These are phyloP conservation scores for Muscicapa comitata DNA, from an alignment of 2,797 vertebrate genomes.

Conservation along the genomic window DNA sequence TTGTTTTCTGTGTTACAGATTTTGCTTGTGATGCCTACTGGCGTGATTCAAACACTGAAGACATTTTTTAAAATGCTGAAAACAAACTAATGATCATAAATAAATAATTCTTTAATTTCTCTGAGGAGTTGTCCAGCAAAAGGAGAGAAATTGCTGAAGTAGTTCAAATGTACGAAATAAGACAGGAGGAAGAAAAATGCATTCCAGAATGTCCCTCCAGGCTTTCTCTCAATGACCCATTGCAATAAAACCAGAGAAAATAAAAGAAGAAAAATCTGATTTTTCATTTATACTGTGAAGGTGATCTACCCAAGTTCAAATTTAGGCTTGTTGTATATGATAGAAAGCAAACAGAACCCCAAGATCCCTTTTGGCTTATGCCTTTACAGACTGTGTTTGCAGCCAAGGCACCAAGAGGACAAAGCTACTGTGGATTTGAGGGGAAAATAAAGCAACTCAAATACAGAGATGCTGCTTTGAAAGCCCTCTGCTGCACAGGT, in stretches of 20 bases:
- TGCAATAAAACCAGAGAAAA: conserved; percentile 23
- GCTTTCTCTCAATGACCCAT: conserved; percentile 33
- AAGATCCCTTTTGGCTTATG: background rate
- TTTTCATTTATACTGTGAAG: background rate
- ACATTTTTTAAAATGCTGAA: conserved; percentile 53
- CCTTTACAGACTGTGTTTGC: background rate
- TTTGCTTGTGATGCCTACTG: conserved; percentile 13
- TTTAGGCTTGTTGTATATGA: background rate
- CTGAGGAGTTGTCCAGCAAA: conserved; percentile 55
- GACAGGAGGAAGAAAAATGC: conserved; percentile 39
- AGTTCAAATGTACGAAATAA: conserved; percentile 49
- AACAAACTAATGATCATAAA: conserved; percentile 65
- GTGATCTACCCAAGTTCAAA: conserved; percentile 6
- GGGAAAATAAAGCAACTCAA: background rate
- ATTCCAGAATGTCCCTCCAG: conserved; percentile 26
- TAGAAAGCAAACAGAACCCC: background rate
- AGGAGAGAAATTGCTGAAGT: conserved; percentile 42
- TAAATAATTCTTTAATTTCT: conserved; percentile 66
- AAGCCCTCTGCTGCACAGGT: background rate
- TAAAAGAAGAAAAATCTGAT: background rate
- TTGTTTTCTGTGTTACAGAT: background rate
- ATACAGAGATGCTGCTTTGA: background rate
- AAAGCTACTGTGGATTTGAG: background rate
- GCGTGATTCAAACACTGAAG: conserved; percentile 35
- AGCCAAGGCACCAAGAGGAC: background rate